phyloP scores from a whole-genome alignment of 2,797 vertebrate species.

The Pangasius mekongensis region DNA sequence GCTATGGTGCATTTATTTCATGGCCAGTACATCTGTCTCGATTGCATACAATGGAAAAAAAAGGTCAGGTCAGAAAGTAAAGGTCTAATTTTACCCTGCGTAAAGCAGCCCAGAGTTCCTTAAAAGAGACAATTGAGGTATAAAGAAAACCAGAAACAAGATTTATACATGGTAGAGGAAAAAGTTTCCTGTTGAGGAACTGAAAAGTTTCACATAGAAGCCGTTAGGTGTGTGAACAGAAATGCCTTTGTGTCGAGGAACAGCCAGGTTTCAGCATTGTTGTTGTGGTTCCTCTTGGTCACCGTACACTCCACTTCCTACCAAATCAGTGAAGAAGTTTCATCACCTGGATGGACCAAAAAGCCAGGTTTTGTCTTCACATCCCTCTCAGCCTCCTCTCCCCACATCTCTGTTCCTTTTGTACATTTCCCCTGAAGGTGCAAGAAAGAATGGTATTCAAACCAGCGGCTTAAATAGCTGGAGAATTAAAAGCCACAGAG shows the following conservation, averaged over 20 bases:
- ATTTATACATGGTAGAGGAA: not conserved
- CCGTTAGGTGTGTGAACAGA: conserved; percentile 46
- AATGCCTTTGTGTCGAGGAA: conserved; percentile 71
- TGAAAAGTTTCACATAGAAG: conserved; percentile 51
- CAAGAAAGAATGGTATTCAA: conserved; percentile 35
- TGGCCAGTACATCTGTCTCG: not conserved
- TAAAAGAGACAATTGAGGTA: conserved; percentile 33
- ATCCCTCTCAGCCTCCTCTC: conserved; percentile 63
- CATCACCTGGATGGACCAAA: conserved; percentile 56
- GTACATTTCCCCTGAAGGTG: conserved; percentile 22
- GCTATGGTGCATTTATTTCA: not conserved
- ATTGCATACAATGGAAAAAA: not conserved
- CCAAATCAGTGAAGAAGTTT: conserved; percentile 54
- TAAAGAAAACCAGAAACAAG: conserved; percentile 21
- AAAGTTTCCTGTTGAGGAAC: conserved; percentile 43
- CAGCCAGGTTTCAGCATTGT: conserved; percentile 37
- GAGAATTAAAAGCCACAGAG: conserved; percentile 29
- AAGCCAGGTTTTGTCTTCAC: conserved; percentile 58
- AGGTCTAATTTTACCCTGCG: not conserved
- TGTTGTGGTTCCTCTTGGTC: conserved; percentile 48
- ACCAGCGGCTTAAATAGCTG: conserved; percentile 5
- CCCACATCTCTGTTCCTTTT: conserved; percentile 59
- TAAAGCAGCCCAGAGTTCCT: conserved; percentile 5
- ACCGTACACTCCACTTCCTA: conserved; percentile 38
- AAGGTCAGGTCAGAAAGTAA: not conserved